Evolutionary conservation across 2,888 invertebrate species (phyloP), one percentile per base, ranked within the genome.

Genomic region (Sceliomorpha sp.): DNA sequence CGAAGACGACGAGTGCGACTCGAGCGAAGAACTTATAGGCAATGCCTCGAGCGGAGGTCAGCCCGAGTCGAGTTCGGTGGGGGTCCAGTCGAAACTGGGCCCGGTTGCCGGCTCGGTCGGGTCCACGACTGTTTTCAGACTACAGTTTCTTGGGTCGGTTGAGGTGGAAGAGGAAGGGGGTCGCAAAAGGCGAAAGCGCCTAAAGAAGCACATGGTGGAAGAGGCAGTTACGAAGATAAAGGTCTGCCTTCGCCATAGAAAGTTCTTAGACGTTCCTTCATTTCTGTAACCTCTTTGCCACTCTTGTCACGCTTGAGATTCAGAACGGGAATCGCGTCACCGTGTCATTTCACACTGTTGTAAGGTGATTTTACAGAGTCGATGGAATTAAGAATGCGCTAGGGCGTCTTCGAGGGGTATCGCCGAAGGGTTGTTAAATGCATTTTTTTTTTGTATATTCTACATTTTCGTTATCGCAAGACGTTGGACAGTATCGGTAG

Each of bases 161-260:
- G 94, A 95, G 90, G 94, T 95, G 88, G 94, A 94, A 88, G 95
- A 94, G 91, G 94, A 94, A 91, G 90, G 90, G 85, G 89, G 89
- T 76, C 90, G 93, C 80, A 91, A 93, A 81, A 90, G 94, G 84
- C 92, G 94, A 89, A 93, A 92, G 89, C 91, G 94, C 84, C 93
- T 92, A 90, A 95, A 95, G 93, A 95, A 95, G 92, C 93, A 93
- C 90, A 95, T 95, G 95, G 95, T 95, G 85, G 95, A 95, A 90
- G 94, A 95, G 89, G 95, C 95, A 82, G 94, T 95, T 90, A 92
- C 93, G 89, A 94, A 94, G 90, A 94, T 95, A 88, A 95, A 95
- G 95, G 95, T 95, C 92, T 89, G 90, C 89, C 84, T 79, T 78
- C 68, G 77, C 74, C 73, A 48, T 17, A n/a, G n/a, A n/a, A n/a